Conservation (phyloP, 92 coral and sea anemone genomes). For the Actinostola sp. region DNA sequence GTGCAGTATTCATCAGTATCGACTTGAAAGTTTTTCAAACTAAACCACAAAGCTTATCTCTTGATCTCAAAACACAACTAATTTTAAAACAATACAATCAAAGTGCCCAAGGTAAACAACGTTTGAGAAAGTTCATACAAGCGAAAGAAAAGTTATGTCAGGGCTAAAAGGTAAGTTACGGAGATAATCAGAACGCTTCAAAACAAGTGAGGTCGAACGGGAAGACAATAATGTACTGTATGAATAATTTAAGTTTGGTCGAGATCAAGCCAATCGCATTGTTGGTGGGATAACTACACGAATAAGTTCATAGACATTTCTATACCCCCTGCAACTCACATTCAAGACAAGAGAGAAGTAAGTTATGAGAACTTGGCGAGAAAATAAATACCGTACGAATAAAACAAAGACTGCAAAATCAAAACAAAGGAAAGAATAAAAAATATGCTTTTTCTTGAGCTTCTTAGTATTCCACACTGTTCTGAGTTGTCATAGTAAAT, state of each 20-base stretch:
- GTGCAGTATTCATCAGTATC: too few relatives aligned
- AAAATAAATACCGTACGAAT: not conserved
- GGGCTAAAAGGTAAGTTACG: too few relatives aligned
- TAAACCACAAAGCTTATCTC: too few relatives aligned
- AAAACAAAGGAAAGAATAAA: not conserved
- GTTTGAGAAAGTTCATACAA: too few relatives aligned
- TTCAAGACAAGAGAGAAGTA: not conserved
- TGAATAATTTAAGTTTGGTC: constrained; percentile 25
- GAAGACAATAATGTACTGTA: not conserved
- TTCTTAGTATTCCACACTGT: not conserved
- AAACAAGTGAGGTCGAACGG: constrained; percentile 8
- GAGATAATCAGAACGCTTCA: not conserved
- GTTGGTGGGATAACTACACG: not conserved
- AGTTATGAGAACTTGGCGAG: not conserved
- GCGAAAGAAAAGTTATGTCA: too few relatives aligned
- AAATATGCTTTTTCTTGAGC: too few relatives aligned
- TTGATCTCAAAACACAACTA: too few relatives aligned
- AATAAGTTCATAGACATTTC: not conserved
- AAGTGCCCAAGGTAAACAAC: not conserved
- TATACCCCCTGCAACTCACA: not conserved
- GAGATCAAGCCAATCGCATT: constrained; percentile 11
- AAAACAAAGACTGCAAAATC: not conserved
- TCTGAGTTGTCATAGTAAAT: not conserved
- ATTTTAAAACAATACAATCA: too few relatives aligned
- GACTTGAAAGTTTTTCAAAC: too few relatives aligned